Base-by-base conservation (phyloP, 2,888 invertebrate species). In the Morpho deidamia region DNA sequence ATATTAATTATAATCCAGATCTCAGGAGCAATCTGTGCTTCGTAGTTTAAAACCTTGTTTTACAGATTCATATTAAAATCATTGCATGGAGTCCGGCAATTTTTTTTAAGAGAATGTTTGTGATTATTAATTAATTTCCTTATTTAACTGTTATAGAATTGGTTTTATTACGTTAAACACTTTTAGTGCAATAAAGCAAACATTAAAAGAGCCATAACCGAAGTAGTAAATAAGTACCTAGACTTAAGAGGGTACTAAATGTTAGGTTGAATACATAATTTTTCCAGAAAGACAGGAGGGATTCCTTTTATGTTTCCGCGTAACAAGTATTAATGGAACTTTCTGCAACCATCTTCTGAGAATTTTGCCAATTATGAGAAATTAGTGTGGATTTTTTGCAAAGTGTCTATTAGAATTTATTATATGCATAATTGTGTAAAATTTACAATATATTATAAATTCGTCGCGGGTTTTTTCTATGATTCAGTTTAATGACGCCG, bases 321-420 rank as follows among this genome's bases (percentile, higher is more conserved):
- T 83, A 82, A 83, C 75, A 70, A 80, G 75, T 75, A 83, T 78
- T 74, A 80, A 84, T 80, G 76, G 71, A 63, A 59, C 60, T 63
- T 55, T 59, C 63, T 62, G 64, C 63, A 67, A 44, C 67, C 70
- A 71, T 68, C 63, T 67, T 63, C 67, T 66, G 61, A 65, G 70
- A 74, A 74, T 74, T 72, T 71, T 74, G 74, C 80, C 78, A 80
- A 45, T 14, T 10, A 37, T 45, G 35, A 14, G 14, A 37, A 37
- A 11, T 10, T 14, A 45, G 11, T 10, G 11, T 33, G 9, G n/a
- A 8, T 35, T 37, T 37, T 10, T n/a, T 14, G 7, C n/a, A 44
- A n/a, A 1, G 11, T 43, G n/a, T n/a, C n/a, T n/a, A 32, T 8
- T 5, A 23, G 23, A 23, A 23, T 23, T 23, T 23, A 23, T 23